Evolutionary conservation across 2,888 invertebrate species (phyloP).

Genomic region (Tetanocera ferruginea): DNA sequence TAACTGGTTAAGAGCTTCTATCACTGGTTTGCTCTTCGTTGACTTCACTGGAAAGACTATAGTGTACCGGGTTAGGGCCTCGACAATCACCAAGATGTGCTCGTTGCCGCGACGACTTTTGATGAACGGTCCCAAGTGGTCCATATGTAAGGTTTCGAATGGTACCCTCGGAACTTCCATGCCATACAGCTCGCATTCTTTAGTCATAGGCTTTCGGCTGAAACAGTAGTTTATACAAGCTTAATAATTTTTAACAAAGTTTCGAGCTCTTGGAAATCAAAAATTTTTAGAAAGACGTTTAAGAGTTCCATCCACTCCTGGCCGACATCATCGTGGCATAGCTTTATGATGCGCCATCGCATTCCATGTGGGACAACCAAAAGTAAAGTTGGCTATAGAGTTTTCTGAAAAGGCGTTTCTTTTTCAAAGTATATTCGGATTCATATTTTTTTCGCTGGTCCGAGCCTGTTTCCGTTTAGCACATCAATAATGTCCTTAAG

Average conservation of each 20-base stretch:
- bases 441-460: slow-evolving; percentile 3
- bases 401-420: slow-evolving; percentile 4
- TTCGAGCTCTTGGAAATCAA: slow-evolving; percentile 48
- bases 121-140: not conserved
- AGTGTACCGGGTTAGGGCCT: not conserved
- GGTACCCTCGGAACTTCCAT: slow-evolving; percentile 20
- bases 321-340: slow-evolving; percentile 43
- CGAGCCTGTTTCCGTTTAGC: not conserved
- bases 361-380: slow-evolving; percentile 38
- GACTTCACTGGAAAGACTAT: slow-evolving; percentile 36
- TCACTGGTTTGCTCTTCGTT: slow-evolving; percentile 43
- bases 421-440: slow-evolving; percentile 20
- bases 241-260: slow-evolving; percentile 41
- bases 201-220: slow-evolving; percentile 24
- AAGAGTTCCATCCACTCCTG: slow-evolving; percentile 46
- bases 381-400: not conserved
- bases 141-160: not conserved
- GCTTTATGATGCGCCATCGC: slow-evolving; percentile 41
- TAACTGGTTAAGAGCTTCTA: slow-evolving; percentile 41
- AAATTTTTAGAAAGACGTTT: slow-evolving; percentile 45
- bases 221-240: slow-evolving; percentile 48
- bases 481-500: slow-evolving; percentile 26
- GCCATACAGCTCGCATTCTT: slow-evolving; percentile 31
- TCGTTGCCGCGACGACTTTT: not conserved
- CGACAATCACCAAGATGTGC: not conserved